phyloP scores from a whole-genome alignment of 2,888 invertebrate genomes.

The Zaprionus lineosus region DNA sequence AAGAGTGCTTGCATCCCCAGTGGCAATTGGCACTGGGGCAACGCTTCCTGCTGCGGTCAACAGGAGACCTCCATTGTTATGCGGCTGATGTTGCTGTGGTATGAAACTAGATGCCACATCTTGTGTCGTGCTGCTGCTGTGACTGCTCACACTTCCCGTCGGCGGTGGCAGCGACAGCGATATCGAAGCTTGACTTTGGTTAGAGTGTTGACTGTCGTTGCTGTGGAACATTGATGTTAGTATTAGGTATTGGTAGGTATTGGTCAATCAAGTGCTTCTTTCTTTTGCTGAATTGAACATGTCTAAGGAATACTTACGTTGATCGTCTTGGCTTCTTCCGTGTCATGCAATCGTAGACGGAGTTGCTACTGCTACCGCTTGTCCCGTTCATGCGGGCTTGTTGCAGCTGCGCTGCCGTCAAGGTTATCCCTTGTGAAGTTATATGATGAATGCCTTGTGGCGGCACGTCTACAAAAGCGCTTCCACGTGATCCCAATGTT shows the following conservation, averaged over 20 bases:
- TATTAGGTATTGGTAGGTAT: too few species aligned
- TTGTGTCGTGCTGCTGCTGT: conserved; percentile 41
- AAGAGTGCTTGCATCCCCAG: conserved; percentile 59
- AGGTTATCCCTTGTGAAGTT: conserved; percentile 43
- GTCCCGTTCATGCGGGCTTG: conserved; percentile 80
- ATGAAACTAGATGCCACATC: conserved; percentile 24
- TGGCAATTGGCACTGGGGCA: background rate
- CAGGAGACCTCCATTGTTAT: conserved; percentile 62
- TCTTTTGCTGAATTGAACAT: too few species aligned
- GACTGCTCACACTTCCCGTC: conserved; percentile 45
- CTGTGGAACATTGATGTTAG: too few species aligned
- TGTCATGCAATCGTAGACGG: conserved; percentile 85
- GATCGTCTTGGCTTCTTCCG: conserved; percentile 96
- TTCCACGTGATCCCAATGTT: conserved; percentile 31
- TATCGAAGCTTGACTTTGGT: conserved; percentile 79
- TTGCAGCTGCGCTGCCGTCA: conserved; percentile 37
- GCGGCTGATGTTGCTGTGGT: conserved; percentile 36
- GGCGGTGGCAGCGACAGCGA: conserved; percentile 76
- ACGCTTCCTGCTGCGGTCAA: conserved; percentile 42
- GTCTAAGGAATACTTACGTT: conserved; percentile 85
- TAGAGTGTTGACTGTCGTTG: conserved; percentile 81
- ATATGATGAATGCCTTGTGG: conserved; percentile 51
- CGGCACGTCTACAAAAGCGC: conserved; percentile 67
- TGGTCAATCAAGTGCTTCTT: too few species aligned
- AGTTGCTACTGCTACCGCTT: conserved; percentile 20